Evolutionary conservation across 1,140 invertebrate genomes (phyloP), one percentile per base, ranked within the genome.

Genomic region (Drosophila triauraria): DNA sequence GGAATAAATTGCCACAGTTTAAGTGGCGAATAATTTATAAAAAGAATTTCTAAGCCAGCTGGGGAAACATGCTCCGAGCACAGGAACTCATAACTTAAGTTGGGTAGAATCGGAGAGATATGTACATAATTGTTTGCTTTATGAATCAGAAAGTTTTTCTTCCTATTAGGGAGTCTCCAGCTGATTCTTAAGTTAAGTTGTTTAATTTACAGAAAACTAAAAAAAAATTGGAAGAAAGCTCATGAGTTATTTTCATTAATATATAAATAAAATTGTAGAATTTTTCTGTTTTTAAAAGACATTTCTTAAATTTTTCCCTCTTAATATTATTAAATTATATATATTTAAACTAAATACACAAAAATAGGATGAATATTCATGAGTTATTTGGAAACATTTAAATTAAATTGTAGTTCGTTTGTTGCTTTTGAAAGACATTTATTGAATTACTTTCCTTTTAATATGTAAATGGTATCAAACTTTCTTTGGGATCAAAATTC

Each of bases 1-100:
- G 8, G 54, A 60, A 72, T 74, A 74, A 72, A 74, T 72, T 71
- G 70, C 56, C 67, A 40, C 68, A 72, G 44, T 60, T 72, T 72
- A 72, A 60, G 60, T 43, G 30, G 54, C 40, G 54, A 74, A 74
- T 72, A 74, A 74, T 72, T 72, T 40, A 59, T 48, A 72, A 42
- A 32, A 72, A 74, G 67, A 72, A 72, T 72, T 60, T 60, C 15
- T 17, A 32, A 30, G 15, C 40, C 25, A 72, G 44, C 25, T 38
- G 46, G 20, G 23, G 51, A 70, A 44, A 67, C 67, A 70, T 54
- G 67, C 48, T 23, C 46, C 67, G 23, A 6, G 12, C 25, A 3
- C 30, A 53, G 61, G 30, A 67, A 53, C 38, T 43, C 65, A 69
- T 50, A 65, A 51, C 62, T 53, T 68, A 4, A 8, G 20, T 5